Percentiles rank a stretch among this genome's conserved stretches.
Evolutionary conservation across 1,140 invertebrate genomes (phyloP).

Genomic region (Gonatopus flavifemur): DNA sequence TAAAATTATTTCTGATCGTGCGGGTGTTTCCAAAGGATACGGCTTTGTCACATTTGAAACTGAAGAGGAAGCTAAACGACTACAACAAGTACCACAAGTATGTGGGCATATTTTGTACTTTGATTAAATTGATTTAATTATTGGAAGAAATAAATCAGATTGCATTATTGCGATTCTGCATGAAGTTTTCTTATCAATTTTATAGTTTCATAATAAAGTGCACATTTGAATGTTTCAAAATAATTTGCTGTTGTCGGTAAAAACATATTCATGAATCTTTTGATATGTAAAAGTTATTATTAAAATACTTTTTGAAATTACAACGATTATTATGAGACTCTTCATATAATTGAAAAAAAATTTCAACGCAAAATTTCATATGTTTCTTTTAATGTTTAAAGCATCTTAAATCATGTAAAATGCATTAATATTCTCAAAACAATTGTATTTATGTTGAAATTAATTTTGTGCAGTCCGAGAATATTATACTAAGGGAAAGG

Average conservation of each 20-base stretch:
- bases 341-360: too few relatives aligned
- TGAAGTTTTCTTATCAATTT: slow-evolving; percentile 3
- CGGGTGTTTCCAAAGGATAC: slow-evolving; percentile 92
- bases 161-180: background rate
- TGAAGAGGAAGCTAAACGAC: slow-evolving; percentile 82
- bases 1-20: slow-evolving; percentile 92
- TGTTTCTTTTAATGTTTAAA: too few relatives aligned
- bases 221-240: too few relatives aligned
- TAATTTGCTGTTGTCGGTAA: background rate
- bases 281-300: slow-evolving; percentile 2
- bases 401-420: too few relatives aligned
- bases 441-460: background rate
- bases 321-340: too few relatives aligned
- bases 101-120: background rate
- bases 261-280: background rate
- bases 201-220: slow-evolving; percentile 11
- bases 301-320: too few relatives aligned
- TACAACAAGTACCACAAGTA: slow-evolving; percentile 56
- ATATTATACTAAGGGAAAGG: slow-evolving; percentile 76
- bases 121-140: background rate
- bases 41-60: slow-evolving; percentile 95
- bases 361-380: too few relatives aligned
- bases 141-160: slow-evolving; percentile 5
- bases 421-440: too few relatives aligned
- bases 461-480: slow-evolving; percentile 62